Conservation (phyloP, 2,797 vertebrate genomes). For the Hirundo rustica region DNA sequence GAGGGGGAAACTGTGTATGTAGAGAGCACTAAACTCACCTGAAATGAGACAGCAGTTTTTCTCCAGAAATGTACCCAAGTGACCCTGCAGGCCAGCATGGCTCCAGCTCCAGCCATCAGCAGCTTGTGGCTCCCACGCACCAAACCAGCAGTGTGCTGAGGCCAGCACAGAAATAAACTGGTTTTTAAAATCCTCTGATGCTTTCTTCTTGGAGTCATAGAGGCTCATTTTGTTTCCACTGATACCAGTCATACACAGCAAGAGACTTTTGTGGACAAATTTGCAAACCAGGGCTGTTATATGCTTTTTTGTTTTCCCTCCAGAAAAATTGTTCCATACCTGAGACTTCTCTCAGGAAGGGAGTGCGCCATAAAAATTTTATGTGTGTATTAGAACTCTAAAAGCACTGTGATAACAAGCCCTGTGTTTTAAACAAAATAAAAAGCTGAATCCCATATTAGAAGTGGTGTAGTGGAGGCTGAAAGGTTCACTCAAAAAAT, state of each 20-base stretch:
- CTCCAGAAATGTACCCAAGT: background rate
- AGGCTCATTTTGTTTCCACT: background rate
- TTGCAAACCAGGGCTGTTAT: background rate
- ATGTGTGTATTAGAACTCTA: conserved; percentile 14
- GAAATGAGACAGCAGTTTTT: background rate
- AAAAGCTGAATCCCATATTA: background rate
- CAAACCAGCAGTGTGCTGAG: background rate
- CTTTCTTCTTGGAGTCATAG: background rate
- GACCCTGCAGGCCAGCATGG: background rate
- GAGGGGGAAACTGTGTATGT: fast-evolving
- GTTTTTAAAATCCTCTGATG: background rate
- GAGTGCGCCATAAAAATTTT: background rate
- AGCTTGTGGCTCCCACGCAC: background rate
- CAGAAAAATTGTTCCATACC: conserved; percentile 1
- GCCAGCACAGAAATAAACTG: background rate
- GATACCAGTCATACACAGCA: background rate
- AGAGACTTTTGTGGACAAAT: background rate
- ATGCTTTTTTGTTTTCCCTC: background rate
- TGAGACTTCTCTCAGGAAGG: conserved; percentile 31
- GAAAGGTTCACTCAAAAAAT: background rate
- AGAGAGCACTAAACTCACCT: background rate
- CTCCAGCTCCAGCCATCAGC: background rate
- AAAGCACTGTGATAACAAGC: conserved; percentile 28
- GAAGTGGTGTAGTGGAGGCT: background rate
- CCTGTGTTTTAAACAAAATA: conserved; percentile 41